These are phyloP conservation scores for Apaloderma vittatum DNA, from an alignment of 2,113 vertebrate species.

Conservation along the genomic window DNA sequence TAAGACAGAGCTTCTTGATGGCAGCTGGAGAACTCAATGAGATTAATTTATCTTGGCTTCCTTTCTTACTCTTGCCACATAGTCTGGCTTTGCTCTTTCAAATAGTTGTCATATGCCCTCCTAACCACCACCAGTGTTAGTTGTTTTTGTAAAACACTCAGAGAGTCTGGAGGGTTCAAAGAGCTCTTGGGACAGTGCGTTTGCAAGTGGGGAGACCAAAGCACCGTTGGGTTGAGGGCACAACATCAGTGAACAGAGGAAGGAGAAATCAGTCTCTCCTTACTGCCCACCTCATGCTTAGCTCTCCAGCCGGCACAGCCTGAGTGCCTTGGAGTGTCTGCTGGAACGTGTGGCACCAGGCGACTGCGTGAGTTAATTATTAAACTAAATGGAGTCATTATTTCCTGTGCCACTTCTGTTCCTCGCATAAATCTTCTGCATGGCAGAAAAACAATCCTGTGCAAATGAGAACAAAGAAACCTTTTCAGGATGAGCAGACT, in stretches of 20 bases:
- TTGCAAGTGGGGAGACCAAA: not conserved
- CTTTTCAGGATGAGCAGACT: not conserved
- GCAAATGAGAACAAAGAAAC: conserved; percentile 15
- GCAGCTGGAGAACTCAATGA: not conserved
- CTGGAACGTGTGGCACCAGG: not conserved
- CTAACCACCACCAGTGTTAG: too few species aligned
- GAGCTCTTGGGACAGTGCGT: not conserved
- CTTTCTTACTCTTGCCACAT: not conserved
- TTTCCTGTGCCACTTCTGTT: not conserved
- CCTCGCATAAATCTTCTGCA: conserved; percentile 4
- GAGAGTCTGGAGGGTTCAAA: not conserved
- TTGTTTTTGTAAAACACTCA: not conserved
- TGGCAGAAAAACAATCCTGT: not conserved
- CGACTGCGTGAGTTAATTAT: conserved; percentile 24
- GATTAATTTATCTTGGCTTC: not conserved
- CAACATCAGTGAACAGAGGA: not conserved
- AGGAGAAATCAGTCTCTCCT: not conserved
- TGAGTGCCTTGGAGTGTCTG: not conserved
- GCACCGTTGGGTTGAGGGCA: not conserved
- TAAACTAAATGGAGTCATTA: conserved; percentile 43
- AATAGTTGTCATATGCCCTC: not conserved
- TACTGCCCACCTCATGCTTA: not conserved
- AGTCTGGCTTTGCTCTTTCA: not conserved
- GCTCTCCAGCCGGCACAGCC: not conserved
- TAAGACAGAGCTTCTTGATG: not conserved